phyloP scores from a whole-genome alignment of 2,888 invertebrate genomes.

The Pherbina coryleti region DNA sequence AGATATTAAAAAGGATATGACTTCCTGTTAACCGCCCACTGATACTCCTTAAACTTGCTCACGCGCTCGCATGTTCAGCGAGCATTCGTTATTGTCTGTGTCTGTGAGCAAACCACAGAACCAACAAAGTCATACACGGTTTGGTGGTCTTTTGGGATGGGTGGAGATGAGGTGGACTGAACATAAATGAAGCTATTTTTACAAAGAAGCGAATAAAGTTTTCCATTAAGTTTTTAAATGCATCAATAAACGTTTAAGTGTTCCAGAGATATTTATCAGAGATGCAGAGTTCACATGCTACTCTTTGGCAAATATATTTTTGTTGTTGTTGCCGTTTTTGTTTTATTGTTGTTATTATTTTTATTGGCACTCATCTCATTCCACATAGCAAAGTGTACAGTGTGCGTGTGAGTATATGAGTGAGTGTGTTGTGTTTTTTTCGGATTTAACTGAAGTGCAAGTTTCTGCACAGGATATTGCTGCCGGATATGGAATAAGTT shows the following conservation, averaged over 20 bases:
- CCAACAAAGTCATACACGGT: too few species aligned
- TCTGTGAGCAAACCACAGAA: too few species aligned
- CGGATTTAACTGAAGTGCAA: too few species aligned
- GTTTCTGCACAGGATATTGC: too few species aligned
- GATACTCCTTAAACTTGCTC: background rate
- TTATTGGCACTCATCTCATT: background rate
- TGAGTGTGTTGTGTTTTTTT: too few species aligned
- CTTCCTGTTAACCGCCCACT: background rate
- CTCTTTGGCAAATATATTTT: background rate
- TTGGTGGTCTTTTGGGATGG: too few species aligned
- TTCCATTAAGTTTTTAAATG: slow-evolving; percentile 34
- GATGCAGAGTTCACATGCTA: background rate
- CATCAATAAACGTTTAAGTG: slow-evolving; percentile 23
- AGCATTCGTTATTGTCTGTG: background rate
- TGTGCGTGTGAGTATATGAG: too few species aligned
- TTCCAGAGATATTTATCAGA: background rate
- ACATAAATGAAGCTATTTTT: background rate
- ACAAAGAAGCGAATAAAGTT: slow-evolving; percentile 14
- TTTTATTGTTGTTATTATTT: background rate
- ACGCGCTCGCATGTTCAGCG: background rate
- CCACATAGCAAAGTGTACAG: too few species aligned
- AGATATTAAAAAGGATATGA: slow-evolving; percentile 10
- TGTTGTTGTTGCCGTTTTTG: too few species aligned
- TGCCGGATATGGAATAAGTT: too few species aligned
- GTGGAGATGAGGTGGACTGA: background rate